Base-by-base conservation (phyloP, 1,140 invertebrate species). In the Alviniconcha marisindica region DNA sequence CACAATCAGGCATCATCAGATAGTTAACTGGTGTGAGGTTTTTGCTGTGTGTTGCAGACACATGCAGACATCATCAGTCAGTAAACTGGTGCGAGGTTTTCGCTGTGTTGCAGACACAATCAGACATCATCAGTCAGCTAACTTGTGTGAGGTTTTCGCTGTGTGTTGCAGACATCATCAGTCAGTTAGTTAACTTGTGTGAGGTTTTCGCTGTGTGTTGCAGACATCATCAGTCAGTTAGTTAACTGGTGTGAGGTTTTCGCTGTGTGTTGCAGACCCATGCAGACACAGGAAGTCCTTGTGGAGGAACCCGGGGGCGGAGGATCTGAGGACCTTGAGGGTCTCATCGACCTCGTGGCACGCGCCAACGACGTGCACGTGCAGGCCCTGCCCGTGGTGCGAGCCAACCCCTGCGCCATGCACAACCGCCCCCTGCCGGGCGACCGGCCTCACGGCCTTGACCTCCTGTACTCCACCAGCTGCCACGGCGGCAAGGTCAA, bases 401-500 rank as follows among this genome's bases (percentile, higher is more conserved):
- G 44, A 1, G n/a, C 73, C 73, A 44, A 21, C 0, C 73, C 73
- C 44, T 76, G 73, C 31, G 42, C 73, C 44, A 76, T 76, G 7
- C 40, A 48, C 28, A 40, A 54, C 21, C 42, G 42, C 4, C n/a
- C 31, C 3, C 7, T 51, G 24, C 24, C 44, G 14, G 3, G 21
- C 40, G 73, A 76, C 24, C 44, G 73, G 14, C 73, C 31, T 40
- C n/a, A n/a, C n/a, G n/a, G 36, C 73, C 73, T 76, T 48, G 73
- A 76, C 73, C 44, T 51, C 2, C 73, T 48, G 21, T 76, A 76
- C 73, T 38, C 40, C 73, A 76, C 73, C 44, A 76, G 44, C 31
- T 51, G 73, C 73, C 73, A 76, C 31, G 73, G 73, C 38, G 73
- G 73, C 73, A 76, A 51, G 73, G 73, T 76, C 44, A 15, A 12